These are phyloP conservation scores for Tretioscincus oriximinensis DNA, from an alignment of 2,113 vertebrate genomes.

Conservation along the genomic window DNA sequence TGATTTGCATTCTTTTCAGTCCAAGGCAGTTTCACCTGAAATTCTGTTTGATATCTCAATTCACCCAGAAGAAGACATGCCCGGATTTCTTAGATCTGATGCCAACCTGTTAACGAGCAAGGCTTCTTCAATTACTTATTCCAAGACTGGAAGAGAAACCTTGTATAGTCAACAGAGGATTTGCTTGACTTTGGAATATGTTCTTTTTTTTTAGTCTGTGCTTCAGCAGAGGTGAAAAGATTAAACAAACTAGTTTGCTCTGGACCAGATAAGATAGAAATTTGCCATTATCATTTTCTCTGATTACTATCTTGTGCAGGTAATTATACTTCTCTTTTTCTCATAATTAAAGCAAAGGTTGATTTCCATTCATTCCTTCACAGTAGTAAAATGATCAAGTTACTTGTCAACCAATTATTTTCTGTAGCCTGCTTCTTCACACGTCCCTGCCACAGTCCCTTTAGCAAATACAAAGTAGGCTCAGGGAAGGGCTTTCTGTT, in stretches of 20 bases:
- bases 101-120: constrained; percentile 34
- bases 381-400: constrained; percentile 77
- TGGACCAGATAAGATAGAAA: constrained; percentile 67
- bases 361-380: constrained; percentile 74
- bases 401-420: constrained; percentile 83
- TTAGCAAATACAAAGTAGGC: constrained; percentile 77
- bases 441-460: constrained; percentile 78
- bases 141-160: constrained; percentile 41
- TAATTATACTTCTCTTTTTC: constrained; percentile 77
- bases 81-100: constrained; percentile 35
- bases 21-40: background rate
- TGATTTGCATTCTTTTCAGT: background rate
- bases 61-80: accelerated
- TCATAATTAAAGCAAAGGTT: constrained; percentile 76
- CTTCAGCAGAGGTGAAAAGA: constrained; percentile 65
- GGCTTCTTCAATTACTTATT: constrained; percentile 43
- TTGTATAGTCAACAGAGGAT: constrained; percentile 46
- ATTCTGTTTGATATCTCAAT: background rate
- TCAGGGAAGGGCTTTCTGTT: constrained; percentile 74
- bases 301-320: constrained; percentile 73
- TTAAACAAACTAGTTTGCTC: constrained; percentile 67
- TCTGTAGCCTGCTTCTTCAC: constrained; percentile 70
- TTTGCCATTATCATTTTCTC: constrained; percentile 69
- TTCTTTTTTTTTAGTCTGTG: constrained; percentile 45
- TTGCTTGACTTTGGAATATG: constrained; percentile 45